Conservation (phyloP, 2,797 vertebrate genomes). For the Lepus oiostolus region DNA sequence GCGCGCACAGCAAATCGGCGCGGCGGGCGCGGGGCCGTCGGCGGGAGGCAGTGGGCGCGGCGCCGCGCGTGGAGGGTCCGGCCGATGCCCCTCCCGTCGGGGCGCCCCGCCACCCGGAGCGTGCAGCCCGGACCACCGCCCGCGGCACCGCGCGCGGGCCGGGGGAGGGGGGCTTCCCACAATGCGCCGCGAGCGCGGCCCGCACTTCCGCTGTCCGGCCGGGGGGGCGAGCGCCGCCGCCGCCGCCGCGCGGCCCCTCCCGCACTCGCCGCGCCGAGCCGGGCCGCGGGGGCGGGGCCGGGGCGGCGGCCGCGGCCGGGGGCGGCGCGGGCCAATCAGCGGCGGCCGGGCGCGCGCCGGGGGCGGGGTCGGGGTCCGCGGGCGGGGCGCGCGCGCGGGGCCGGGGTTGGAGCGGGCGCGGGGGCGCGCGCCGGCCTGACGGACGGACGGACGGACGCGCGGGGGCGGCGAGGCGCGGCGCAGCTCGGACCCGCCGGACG, state of each 20-base stretch:
- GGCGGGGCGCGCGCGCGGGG: slow-evolving; percentile 81
- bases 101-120: background rate
- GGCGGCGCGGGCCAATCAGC: slow-evolving; percentile 74
- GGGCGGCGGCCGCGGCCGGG: slow-evolving; percentile 68
- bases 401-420: slow-evolving; percentile 74
- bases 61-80: background rate
- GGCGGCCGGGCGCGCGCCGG: slow-evolving; percentile 75
- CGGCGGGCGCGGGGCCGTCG: background rate
- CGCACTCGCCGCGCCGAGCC: slow-evolving; percentile 34
- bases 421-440: slow-evolving; percentile 82
- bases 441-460: slow-evolving; percentile 70
- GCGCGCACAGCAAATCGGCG: slow-evolving; percentile 24
- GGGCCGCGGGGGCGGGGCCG: slow-evolving; percentile 39
- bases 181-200: slow-evolving; percentile 84
- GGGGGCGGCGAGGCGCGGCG: slow-evolving; percentile 61
- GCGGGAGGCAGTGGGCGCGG: background rate
- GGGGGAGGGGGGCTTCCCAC: slow-evolving; percentile 83
- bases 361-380: slow-evolving; percentile 78
- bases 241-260: slow-evolving; percentile 69
- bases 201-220: slow-evolving; percentile 86
- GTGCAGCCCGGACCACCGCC: background rate
- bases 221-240: background rate
- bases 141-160: slow-evolving; percentile 36
- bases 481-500: slow-evolving; percentile 69
- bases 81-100: background rate